Percentiles rank a stretch among this genome's conserved stretches.
These are phyloP conservation scores for Neodiprion lecontei DNA, from an alignment of 1,140 invertebrate species.

Conservation along the genomic window DNA sequence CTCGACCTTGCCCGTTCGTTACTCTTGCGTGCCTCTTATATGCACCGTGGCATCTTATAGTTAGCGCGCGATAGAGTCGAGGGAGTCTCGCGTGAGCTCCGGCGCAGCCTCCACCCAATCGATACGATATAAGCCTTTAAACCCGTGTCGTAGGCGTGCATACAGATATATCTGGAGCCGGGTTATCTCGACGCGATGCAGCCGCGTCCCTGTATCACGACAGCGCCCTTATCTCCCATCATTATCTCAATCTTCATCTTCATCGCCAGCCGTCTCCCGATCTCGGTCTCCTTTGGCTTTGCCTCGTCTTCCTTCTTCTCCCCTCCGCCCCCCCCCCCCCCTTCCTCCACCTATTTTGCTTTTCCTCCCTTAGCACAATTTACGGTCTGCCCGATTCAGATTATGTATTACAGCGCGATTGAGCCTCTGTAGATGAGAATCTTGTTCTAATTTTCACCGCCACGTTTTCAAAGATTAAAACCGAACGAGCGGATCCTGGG, in stretches of 20 bases:
- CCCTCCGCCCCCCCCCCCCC: conserved; percentile 25
- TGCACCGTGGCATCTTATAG: not conserved
- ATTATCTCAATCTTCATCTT: conserved; percentile 46
- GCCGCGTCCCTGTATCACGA: not conserved
- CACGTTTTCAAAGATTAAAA: not conserved
- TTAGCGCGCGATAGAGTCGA: not conserved
- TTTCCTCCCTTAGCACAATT: conserved; percentile 31
- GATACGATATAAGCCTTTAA: too few relatives aligned
- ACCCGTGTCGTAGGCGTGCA: not conserved
- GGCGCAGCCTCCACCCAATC: not conserved
- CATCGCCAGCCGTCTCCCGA: conserved; percentile 41
- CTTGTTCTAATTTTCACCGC: not conserved
- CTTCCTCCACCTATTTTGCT: conserved; percentile 10
- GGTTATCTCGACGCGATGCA: not conserved
- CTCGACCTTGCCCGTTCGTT: conserved; percentile 63
- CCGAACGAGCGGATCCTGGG: not conserved
- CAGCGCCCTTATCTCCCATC: conserved; percentile 33
- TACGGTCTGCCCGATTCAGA: conserved; percentile 10
- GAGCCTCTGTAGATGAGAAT: not conserved
- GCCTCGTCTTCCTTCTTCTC: conserved; percentile 22
- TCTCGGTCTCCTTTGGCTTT: conserved; percentile 10
- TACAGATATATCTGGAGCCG: not conserved
- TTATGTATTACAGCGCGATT: not conserved
- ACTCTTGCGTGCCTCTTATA: conserved; percentile 44
- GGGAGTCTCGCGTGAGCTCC: not conserved